Base-by-base conservation (phyloP, 2,797 vertebrate genomes). In the Melanotaenia maccullochi region DNA sequence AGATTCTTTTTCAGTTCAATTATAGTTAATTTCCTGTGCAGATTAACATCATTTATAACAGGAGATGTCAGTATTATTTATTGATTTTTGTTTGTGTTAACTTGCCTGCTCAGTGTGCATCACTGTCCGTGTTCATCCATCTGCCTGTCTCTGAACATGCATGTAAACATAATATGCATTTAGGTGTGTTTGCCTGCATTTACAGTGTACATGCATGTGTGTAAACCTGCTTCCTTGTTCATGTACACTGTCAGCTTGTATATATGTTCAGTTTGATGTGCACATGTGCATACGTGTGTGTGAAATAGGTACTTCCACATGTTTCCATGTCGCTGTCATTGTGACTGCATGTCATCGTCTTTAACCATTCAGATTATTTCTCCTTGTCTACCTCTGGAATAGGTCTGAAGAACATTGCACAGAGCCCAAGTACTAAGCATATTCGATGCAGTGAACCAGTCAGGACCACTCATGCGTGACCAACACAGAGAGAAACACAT, bases 371-470 rank as follows among this genome's bases (percentile, higher is more conserved):
- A 56, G 73, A 76, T 84, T 57, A 57, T 82, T 83, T 70, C 73
- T 71, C 1, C 42, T 72, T 22, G 20, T 72, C 42, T 25, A 54
- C 28, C 59, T 1, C 67, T 67, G 49, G 71, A 28, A 62, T 47
- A 68, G 60, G 83, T 78, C 76, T 74, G 82, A 65, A 44, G 68
- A 68, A 58, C 2, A 25, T 20, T 54, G 67, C 76, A 75, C 32
- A 0, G 38, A 56, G 77, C 64, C 35, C 60, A 75, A 71, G 68
- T 79, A 73, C 36, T n/a, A 59, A 65, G 66, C 78, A 79, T 74
- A 76, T 85, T 65, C 70, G 60, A 60, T 47, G 83, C 83, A 84
- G 75, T 84, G 87, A 89, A 88, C 78, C 89, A 74, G 69, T n/a
- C 25, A 79, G 49, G 64, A 35, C 60, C 81, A 54, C 63, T 86